A percentile compares a stretch with the other conserved stretches of the same genome.
phyloP scores from a whole-genome alignment of 2,888 invertebrate species.

The Carpatolechia fugitivella region DNA sequence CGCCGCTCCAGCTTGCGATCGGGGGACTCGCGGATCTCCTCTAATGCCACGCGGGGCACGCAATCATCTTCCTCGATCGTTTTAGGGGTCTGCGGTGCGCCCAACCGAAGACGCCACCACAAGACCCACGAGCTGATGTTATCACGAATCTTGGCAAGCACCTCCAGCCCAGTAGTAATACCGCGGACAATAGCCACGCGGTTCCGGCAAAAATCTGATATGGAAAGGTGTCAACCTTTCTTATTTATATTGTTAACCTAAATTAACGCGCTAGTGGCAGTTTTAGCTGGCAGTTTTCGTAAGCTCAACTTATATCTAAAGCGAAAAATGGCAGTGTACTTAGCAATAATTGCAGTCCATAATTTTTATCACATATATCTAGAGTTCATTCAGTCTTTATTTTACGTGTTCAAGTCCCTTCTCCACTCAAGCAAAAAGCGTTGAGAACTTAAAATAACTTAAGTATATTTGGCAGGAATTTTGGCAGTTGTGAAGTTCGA shows the following conservation, averaged over 20 bases:
- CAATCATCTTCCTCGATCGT: slow-evolving; percentile 64
- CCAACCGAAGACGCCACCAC: slow-evolving; percentile 77
- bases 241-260: slow-evolving; percentile 34
- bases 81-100: slow-evolving; percentile 74
- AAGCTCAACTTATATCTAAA: slow-evolving; percentile 45
- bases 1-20: slow-evolving; percentile 61
- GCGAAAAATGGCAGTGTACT: slow-evolving; percentile 50
- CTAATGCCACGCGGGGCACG: slow-evolving; percentile 58
- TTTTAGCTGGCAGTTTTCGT: slow-evolving; percentile 59
- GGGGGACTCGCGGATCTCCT: slow-evolving; percentile 43
- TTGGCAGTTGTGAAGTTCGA: slow-evolving; percentile 49
- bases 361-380: slow-evolving; percentile 24
- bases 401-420: slow-evolving; percentile 32
- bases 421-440: slow-evolving; percentile 54
- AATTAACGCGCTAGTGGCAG: slow-evolving; percentile 51
- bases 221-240: slow-evolving; percentile 21
- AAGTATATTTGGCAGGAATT: slow-evolving; percentile 51
- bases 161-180: slow-evolving; percentile 28
- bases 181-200: slow-evolving; percentile 35
- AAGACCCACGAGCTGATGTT: slow-evolving; percentile 73
- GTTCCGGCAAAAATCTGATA: slow-evolving; percentile 34
- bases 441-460: slow-evolving; percentile 44
- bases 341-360: slow-evolving; percentile 44
- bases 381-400: slow-evolving; percentile 37
- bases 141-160: slow-evolving; percentile 69